A percentile compares a stretch with the other conserved stretches of the same genome.
Evolutionary conservation across 2,888 invertebrate species (phyloP).

Genomic region (Aethes cnicana): DNA sequence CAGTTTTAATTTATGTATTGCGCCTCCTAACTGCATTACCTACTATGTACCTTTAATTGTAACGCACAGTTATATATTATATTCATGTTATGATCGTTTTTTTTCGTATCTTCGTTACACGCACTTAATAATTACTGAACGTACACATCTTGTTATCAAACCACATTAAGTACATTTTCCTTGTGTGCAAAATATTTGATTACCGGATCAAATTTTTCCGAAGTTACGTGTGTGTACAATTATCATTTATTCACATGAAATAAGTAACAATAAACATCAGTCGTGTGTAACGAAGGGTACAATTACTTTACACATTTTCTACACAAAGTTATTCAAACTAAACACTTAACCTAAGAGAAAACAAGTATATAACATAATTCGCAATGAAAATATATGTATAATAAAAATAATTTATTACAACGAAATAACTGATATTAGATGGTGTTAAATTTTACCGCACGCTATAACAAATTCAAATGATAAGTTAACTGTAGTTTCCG

Average conservation of each 20-base stretch:
- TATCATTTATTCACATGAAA: background rate
- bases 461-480: slow-evolving; percentile 37
- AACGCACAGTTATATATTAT: slow-evolving; percentile 55
- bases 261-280: background rate
- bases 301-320: slow-evolving; percentile 40
- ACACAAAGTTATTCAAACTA: slow-evolving; percentile 45
- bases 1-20: slow-evolving; percentile 41
- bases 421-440: slow-evolving; percentile 64
- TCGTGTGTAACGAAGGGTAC: slow-evolving; percentile 25
- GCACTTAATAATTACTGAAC: background rate
- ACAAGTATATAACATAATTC: slow-evolving; percentile 63
- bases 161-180: too few relatives aligned
- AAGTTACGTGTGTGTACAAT: too few relatives aligned
- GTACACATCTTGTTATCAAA: too few relatives aligned
- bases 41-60: slow-evolving; percentile 39
- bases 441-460: slow-evolving; percentile 34
- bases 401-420: slow-evolving; percentile 66
- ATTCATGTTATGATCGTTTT: slow-evolving; percentile 45
- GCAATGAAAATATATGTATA: slow-evolving; percentile 50
- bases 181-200: background rate
- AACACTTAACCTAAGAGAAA: slow-evolving; percentile 58
- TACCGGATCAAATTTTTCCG: too few relatives aligned
- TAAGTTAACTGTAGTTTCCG: background rate
- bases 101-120: slow-evolving; percentile 5
- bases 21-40: slow-evolving; percentile 29